Base-by-base conservation (phyloP, 35 echinoderm and acorn worm genomes). In the Hemicentrotus pulcherrimus region DNA sequence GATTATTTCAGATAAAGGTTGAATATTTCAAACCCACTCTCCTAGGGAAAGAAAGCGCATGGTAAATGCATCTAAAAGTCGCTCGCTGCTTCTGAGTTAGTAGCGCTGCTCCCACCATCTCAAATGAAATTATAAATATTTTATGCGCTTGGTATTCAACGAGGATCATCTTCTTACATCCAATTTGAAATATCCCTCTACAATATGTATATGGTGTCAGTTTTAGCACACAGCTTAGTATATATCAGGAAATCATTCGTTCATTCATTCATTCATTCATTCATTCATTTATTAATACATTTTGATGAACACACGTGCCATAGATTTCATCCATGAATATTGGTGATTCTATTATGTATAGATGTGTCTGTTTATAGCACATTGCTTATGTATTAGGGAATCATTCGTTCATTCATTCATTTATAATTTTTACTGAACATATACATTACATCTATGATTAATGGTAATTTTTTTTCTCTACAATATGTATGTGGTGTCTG, bases 1-100 rank as follows among this genome's bases (percentile, higher is more conserved):
- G 65, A 78, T 78, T 78, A 78, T 78, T 78, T 78, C 24, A 78
- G 65, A 78, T 22, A 78, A 78, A 78, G 65, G 65, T 78, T 78
- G 65, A 78, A 78, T 78, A 78, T 78, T 78, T 78, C 65, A 78
- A 78, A 78, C 22, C 65, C 28, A n/a, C 65, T 78, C 65, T 78
- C 65, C 7, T 28, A 28, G 65, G 65, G 65, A 78, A 14, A 41
- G 35, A 15, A n/a, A 5, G 65, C 22, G 65, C 65, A 78, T 78
- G 65, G 65, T 78, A 78, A 28, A 78, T 78, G 65, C 65, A 78
- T 78, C 24, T 78, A n/a, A 78, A 7, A 55, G 65, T 22, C 24
- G 65, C 65, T 28, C 4, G 65, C 65, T 78, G 19, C 65, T 78
- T 78, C 0, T 78, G 52, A 59, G 24, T 22, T 28, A 28, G 65